Evolutionary conservation across 2,797 vertebrate species (phyloP), one percentile per base, ranked within the genome.

Genomic region (Sebastes baramenuke): DNA sequence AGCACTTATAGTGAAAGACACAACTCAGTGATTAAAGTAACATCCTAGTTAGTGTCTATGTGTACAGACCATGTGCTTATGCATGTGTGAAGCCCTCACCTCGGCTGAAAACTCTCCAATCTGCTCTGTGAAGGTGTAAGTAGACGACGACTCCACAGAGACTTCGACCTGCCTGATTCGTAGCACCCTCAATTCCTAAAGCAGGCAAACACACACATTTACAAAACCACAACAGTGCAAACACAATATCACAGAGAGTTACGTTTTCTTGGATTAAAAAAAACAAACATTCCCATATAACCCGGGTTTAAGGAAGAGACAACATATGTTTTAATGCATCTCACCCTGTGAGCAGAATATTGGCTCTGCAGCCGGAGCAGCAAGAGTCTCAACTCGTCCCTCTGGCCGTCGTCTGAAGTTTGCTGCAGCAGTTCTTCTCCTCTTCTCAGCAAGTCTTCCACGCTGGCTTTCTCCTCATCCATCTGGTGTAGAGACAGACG

Each of bases 371-470:
- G 91, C 66, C 97, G 95, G 7, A 97, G 62, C 65, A 99, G 89
- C 70, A 96, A 96, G 64, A 96, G 88, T 38, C 94, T 95, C 42
- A 99, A 89, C 89, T 96, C 97, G 85, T 99, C 97, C 86, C 94
- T 95, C 78, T 93, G 95, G 36, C 84, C 92, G 8, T 97, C 96
- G 4, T 98, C 97, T 74, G 96, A 88, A 2, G 95, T 94, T 56
- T 96, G 95, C 78, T 96, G 96, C 68, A 98, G 90, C 72, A 97
- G 67, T 54, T 96, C 94, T 36, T 98, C 97, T 67, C 98, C 98
- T 93, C 94, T 96, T 88, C 93, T 96, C n/a, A 99, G 86, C 85
- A 99, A 88, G 65, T 97, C 96, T 89, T 99, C 97, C 69, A 98
- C 93, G 6, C 92, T 92, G 76, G 96, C 95, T 92, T 96, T 97